Evolutionary conservation across 53 echinoderm and acorn worm species (phyloP).

Genomic region (Patiria pectinifera): DNA sequence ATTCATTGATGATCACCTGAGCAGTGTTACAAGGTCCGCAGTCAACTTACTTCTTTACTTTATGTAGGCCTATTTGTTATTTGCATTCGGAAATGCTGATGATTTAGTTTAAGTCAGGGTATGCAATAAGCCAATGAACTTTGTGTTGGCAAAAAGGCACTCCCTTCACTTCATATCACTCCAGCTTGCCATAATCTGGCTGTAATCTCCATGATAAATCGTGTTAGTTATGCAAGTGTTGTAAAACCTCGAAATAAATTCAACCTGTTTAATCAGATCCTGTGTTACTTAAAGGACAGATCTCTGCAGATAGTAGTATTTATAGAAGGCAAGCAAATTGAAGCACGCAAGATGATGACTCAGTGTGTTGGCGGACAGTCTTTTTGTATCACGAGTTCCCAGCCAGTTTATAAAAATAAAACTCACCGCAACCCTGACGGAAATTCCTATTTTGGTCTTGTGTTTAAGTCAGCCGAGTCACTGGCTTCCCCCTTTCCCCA

Average conservation of each 20-base stretch:
- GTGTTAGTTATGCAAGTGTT: neutral
- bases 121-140: neutral
- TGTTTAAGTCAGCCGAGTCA: constrained; percentile 19
- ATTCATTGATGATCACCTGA: too few species aligned
- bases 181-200: neutral
- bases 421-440: constrained; percentile 6
- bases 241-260: neutral
- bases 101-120: neutral
- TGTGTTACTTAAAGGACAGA: neutral
- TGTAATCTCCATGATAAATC: neutral
- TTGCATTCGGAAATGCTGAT: neutral
- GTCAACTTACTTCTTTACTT: too few species aligned
- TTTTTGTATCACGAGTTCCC: neutral
- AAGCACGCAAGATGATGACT: neutral
- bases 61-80: neutral
- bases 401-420: constrained; percentile 2
- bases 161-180: neutral
- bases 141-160: neutral
- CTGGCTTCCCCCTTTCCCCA: neutral
- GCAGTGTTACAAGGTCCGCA: too few species aligned
- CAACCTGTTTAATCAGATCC: neutral
- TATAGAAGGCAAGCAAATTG: constrained; percentile 14
- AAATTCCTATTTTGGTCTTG: constrained; percentile 39
- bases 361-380: neutral
- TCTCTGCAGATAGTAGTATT: neutral